phyloP scores from a whole-genome alignment of 1,140 invertebrate genomes.

The Laupala kohalensis region DNA sequence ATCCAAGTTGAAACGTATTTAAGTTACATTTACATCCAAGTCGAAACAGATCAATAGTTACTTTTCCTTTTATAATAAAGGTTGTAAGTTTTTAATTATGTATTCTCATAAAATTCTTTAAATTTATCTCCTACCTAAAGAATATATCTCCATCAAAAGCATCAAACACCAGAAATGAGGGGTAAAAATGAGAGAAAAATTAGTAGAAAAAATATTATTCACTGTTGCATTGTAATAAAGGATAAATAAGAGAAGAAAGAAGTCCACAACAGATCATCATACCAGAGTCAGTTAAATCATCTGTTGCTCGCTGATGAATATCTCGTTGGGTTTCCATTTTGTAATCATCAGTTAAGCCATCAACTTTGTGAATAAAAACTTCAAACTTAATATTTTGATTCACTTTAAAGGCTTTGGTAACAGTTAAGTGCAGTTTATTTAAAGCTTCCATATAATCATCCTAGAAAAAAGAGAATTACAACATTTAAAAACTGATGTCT shows the following conservation, averaged over 20 bases:
- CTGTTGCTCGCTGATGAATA: slow-evolving; percentile 91
- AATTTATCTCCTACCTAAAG: too few relatives aligned
- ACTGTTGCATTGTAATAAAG: background rate
- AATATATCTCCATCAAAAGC: too few relatives aligned
- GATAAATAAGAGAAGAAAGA: background rate
- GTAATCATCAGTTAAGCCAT: slow-evolving; percentile 94
- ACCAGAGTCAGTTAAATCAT: slow-evolving; percentile 83
- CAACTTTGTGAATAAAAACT: slow-evolving; percentile 97
- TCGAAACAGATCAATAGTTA: too few relatives aligned
- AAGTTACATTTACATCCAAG: too few relatives aligned
- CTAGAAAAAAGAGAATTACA: slow-evolving; percentile 33
- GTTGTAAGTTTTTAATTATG: too few relatives aligned
- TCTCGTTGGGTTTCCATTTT: slow-evolving; percentile 98
- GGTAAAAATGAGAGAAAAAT: background rate
- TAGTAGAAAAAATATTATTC: background rate
- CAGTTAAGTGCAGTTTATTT: slow-evolving; percentile 80
- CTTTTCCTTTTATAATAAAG: too few relatives aligned
- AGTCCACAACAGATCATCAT: slow-evolving; percentile 21
- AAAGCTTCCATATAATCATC: slow-evolving; percentile 96
- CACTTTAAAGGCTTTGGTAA: slow-evolving; percentile 89
- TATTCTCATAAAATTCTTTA: too few relatives aligned
- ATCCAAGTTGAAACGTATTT: too few relatives aligned
- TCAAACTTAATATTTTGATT: slow-evolving; percentile 97
- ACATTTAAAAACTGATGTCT: background rate
- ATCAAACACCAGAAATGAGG: too few relatives aligned